These are phyloP conservation scores for Sarcophaga caerulescens DNA, from an alignment of 2,888 invertebrate genomes.

Conservation along the genomic window DNA sequence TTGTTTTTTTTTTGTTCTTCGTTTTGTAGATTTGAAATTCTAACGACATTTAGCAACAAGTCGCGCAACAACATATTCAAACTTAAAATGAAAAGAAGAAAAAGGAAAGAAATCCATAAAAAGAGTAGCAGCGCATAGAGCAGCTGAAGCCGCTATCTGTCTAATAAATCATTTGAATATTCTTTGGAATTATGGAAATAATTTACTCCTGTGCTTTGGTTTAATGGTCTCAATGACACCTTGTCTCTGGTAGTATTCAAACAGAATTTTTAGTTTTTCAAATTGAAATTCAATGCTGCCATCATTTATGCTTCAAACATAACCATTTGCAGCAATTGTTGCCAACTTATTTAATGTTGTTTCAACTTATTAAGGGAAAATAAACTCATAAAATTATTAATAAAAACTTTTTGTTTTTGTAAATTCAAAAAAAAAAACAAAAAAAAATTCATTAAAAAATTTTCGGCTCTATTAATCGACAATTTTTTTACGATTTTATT, in stretches of 20 bases:
- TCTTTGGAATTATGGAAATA: slow-evolving; percentile 28
- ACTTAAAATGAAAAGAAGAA: too few species aligned
- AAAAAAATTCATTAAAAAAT: too few species aligned
- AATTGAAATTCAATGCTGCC: slow-evolving; percentile 14
- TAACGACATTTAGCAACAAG: slow-evolving; percentile 30
- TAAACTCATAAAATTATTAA: slow-evolving; percentile 3
- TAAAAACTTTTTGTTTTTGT: too few species aligned
- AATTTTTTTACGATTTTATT: too few species aligned
- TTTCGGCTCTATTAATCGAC: too few species aligned
- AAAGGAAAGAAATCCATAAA: not conserved
- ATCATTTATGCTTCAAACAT: not conserved
- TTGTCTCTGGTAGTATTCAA: not conserved
- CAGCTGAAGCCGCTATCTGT: slow-evolving; percentile 39
- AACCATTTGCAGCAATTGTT: too few species aligned
- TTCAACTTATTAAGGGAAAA: not conserved
- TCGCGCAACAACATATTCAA: not conserved
- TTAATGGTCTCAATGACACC: slow-evolving; percentile 26
- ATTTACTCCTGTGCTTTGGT: not conserved
- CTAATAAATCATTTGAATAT: slow-evolving; percentile 46
- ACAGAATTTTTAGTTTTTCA: too few species aligned
- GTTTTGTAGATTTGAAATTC: not conserved
- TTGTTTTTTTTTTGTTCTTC: not conserved
- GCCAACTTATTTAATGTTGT: not conserved
- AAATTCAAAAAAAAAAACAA: too few species aligned
- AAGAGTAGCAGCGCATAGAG: not conserved